Evolutionary conservation across 2,797 vertebrate genomes (phyloP), one percentile per base, ranked within the genome.

Genomic region (Salarias fasciatus): DNA sequence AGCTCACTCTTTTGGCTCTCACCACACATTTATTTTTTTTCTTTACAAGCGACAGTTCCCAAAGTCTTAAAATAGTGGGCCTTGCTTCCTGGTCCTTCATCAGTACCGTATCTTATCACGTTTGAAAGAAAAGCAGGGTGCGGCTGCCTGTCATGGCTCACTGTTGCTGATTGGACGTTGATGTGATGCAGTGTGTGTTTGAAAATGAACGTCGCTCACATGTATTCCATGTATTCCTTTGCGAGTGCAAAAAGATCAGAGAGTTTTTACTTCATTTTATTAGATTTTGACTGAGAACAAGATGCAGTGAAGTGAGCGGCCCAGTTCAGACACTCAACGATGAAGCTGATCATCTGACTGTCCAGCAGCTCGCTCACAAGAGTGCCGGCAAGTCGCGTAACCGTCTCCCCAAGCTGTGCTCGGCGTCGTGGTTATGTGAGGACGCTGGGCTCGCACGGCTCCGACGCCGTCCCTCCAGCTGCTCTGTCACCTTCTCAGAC

Each of bases 51-150:
- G 58, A 90, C 69, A 58, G 69, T 86, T 93, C 88, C 89, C 57
- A 72, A 75, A 82, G 80, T 82, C 82, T 80, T 75, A 88, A 92
- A 93, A 93, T 84, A 90, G 83, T 24, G 82, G 53, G 29, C 56
- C 53, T 5, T 73, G 81, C 66, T 91, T 90, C 90, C 86, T 91
- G 83, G 80, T 85, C 82, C 89, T 90, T 91, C 78, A 88, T 82
- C 87, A 79, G 80, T 67, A 68, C 65, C 80, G 12, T 84, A 82
- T 91, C 87, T 91, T 88, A 89, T 89, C 86, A 82, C 73, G 58
- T 86, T 76, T 45, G 49, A 85, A 66, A 83, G 79, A 74, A 65
- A 80, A 61, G 72, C 52, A 30, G 85, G 85, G 84, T 58, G 87
- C 69, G 56, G 65, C 60, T 42, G 71, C 51, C 73, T 51, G 59